Evolutionary conservation across 1,140 invertebrate species (phyloP), one percentile per base, ranked within the genome.

Genomic region (Bombus balteatus): DNA sequence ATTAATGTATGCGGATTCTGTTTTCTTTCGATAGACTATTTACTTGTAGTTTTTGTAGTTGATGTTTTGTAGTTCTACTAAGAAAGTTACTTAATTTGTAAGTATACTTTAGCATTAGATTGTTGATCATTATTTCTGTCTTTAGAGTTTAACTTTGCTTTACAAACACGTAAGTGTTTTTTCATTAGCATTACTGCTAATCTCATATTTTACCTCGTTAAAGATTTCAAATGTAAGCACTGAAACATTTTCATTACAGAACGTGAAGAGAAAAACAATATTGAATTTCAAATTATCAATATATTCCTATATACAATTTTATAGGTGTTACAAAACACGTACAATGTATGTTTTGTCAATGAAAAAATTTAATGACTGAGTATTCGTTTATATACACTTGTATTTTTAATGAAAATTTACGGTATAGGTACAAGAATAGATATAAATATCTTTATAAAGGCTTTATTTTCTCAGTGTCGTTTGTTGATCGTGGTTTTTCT

Each of bases 281-380:
- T 70, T 53, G 15, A 47, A 15, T 66, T 68, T 70, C 28, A 39
- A 37, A 39, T 65, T 43, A 65, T 65, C 13, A 34, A 47, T 66
- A 83, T 68, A 83, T 83, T 39, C 12, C 22, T 57, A 77, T 57
- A 68, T 53, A 39, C 28, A 83, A 34, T 53, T 57, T 12, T 68
- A 71, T 37, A 43, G 5, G 9, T 66, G 6, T 78, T 83, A 59
- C 28, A 83, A 39, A 41, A 39, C 39, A 41, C 62, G 5, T 72
- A 73, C 41, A 81, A 81, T 68, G 10, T 68, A 66, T 62, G 6
- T 59, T 39, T n/a, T 53, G 39, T 37, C 15, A 72, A n/a, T 62
- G 1, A 12, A 9, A 34, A 34, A 37, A 47, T 66, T 65, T 39
- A 68, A 53, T 37, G 25, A 32, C 22, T 3, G 18, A 13, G 34